Conservation (phyloP, 2,113 vertebrate genomes). For the Sylvilagus bachmani region DNA sequence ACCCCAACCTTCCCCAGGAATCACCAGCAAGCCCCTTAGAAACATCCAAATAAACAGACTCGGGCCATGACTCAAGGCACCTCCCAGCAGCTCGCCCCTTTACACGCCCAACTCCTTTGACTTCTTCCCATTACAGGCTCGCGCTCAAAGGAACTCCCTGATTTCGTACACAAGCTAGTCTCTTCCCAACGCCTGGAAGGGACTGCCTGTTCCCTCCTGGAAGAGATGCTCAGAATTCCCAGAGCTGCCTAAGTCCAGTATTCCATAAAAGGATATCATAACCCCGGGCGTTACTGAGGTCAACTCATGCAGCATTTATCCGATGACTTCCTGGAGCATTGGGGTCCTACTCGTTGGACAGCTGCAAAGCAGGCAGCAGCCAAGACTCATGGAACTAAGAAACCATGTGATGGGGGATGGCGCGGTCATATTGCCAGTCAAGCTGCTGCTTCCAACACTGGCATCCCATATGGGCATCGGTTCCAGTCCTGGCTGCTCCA, state of each 20-base stretch:
- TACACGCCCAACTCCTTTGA: background rate
- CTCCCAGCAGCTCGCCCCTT: constrained; percentile 33
- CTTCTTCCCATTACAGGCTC: constrained; percentile 61
- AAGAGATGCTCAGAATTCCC: background rate
- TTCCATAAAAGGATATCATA: background rate
- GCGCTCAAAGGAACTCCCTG: constrained; percentile 69
- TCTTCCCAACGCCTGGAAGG: background rate
- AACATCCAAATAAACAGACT: constrained; percentile 19
- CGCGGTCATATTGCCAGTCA: no score
- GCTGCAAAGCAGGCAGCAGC: background rate
- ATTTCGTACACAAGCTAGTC: background rate
- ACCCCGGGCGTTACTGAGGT: background rate
- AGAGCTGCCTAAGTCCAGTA: background rate
- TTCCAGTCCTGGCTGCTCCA: no score
- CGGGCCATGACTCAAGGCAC: background rate
- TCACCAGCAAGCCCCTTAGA: constrained; percentile 4
- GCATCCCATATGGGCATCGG: no score
- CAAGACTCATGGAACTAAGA: background rate
- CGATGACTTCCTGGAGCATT: background rate
- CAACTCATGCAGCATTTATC: background rate
- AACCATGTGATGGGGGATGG: background rate
- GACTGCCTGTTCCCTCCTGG: background rate
- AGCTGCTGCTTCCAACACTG: no score
- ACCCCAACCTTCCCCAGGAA: constrained; percentile 48
- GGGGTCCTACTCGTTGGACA: background rate